A percentile compares a stretch with the other conserved stretches of the same genome.
Evolutionary conservation across 2,797 vertebrate genomes (phyloP).

Genomic region (Merluccius polli): DNA sequence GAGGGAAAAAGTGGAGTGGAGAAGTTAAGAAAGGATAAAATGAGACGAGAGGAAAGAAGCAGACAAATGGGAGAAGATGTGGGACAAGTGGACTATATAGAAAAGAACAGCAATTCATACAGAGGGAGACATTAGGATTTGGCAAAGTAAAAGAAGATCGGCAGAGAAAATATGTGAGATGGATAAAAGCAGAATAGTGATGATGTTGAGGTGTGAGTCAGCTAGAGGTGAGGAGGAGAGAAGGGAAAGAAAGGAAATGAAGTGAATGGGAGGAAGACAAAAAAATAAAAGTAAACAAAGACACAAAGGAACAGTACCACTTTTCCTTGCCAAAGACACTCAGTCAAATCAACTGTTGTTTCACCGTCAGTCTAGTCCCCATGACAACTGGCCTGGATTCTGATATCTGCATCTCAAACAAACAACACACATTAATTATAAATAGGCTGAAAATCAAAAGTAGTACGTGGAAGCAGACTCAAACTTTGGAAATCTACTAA

Average conservation of each 20-base stretch:
- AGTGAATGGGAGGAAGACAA: constrained; percentile 3
- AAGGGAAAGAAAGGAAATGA: constrained; percentile 10
- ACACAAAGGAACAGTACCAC: constrained; percentile 65
- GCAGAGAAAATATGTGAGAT: constrained; percentile 12
- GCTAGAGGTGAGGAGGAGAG: constrained; percentile 14
- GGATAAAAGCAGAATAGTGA: neutral
- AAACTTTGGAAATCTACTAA: constrained; percentile 22
- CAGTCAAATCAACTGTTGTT: constrained; percentile 64
- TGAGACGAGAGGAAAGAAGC: neutral
- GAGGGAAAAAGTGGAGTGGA: neutral
- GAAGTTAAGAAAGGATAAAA: neutral
- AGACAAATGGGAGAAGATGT: neutral
- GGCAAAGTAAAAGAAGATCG: constrained; percentile 1
- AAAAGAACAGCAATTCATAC: neutral
- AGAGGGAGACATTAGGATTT: neutral
- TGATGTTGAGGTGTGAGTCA: neutral
- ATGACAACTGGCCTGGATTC: constrained; percentile 71
- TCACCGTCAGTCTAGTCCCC: constrained; percentile 58
- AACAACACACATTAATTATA: constrained; percentile 59
- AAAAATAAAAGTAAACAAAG: constrained; percentile 1
- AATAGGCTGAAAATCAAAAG: constrained; percentile 51
- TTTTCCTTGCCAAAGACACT: constrained; percentile 62
- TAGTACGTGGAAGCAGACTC: constrained; percentile 23
- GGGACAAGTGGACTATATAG: too few species aligned
- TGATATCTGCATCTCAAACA: constrained; percentile 45